Base-by-base conservation (phyloP, 2,113 vertebrate species). In the Tor tambroides region DNA sequence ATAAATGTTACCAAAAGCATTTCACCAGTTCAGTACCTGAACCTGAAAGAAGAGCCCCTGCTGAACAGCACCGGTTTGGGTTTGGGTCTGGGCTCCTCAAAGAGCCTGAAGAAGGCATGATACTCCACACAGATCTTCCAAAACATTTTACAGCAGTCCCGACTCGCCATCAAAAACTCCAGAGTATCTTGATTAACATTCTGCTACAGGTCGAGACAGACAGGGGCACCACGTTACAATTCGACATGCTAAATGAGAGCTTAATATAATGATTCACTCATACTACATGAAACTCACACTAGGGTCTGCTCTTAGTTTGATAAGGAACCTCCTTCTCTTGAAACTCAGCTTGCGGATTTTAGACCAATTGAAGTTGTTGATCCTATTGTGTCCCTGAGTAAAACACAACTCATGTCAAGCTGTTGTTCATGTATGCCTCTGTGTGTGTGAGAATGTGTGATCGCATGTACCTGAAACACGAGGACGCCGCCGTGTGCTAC, bases 111-210 rank as follows among this genome's bases (percentile, higher is more conserved):
- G 94, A 99, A 99, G 92, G 98, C 98, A 87, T 99, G 98, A 91
- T 98, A 97, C 79, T 99, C 98, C 23, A 99, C 97, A 87, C 97
- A 98, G 93, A 98, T 98, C 94, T 99, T 99, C 98, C 98, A 99
- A 93, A 99, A 99, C 84, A 97, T 95, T 93, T 99, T 99, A 94
- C 98, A 99, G 91, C 97, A 97, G 92, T 99, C 97, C 85, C 98
- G 96, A 92, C 96, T 99, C 89, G 93, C 95, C 98, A 99, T 99
- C 78, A 98, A 92, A 90, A 99, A 99, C 93, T 99, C 98, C 93
- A 99, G 92, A 2, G 97, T 99, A 91, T 99, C 98, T 92, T 98
- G 97, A 94, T 96, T 97, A 0, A 96, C 96, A 91, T 96, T 98
- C 96, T 98, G 91, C 91, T 91, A 69, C 67, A 87, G 49, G 85